phyloP scores from a whole-genome alignment of 2,797 vertebrate genomes.

The Chrosomus eos region DNA sequence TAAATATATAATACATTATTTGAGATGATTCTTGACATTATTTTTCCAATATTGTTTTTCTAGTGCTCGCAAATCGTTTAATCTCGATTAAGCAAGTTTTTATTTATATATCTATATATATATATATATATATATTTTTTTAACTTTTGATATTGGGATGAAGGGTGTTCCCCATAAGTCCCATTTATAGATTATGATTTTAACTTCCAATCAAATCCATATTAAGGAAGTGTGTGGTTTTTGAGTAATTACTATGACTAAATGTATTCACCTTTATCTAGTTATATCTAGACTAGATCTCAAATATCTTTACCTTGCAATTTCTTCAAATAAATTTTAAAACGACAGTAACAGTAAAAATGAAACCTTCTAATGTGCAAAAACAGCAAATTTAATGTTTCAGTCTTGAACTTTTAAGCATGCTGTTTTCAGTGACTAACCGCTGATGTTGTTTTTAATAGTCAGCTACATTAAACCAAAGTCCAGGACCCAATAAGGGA shows the following conservation, averaged over 20 bases:
- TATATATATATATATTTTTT: too few species aligned
- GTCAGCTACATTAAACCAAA: slow-evolving; percentile 4
- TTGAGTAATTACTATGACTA: neutral
- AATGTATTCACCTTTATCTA: neutral
- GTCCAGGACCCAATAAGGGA: neutral
- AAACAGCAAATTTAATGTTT: slow-evolving; percentile 27
- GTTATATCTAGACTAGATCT: neutral
- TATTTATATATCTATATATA: too few species aligned
- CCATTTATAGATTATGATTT: neutral
- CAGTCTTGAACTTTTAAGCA: neutral
- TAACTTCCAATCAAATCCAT: neutral
- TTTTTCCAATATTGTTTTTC: neutral
- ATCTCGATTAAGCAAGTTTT: too few species aligned
- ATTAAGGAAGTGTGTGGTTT: neutral
- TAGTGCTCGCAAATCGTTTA: too few species aligned
- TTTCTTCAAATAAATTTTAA: neutral
- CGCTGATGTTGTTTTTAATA: neutral
- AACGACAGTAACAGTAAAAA: slow-evolving; percentile 4
- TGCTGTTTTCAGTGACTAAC: slow-evolving; percentile 16
- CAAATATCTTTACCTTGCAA: neutral
- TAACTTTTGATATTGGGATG: neutral
- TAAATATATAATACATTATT: neutral
- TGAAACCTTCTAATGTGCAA: slow-evolving; percentile 8
- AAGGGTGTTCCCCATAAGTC: neutral
- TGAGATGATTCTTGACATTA: neutral